Conservation (phyloP, 2,888 invertebrate genomes). For the Neria commutata region DNA sequence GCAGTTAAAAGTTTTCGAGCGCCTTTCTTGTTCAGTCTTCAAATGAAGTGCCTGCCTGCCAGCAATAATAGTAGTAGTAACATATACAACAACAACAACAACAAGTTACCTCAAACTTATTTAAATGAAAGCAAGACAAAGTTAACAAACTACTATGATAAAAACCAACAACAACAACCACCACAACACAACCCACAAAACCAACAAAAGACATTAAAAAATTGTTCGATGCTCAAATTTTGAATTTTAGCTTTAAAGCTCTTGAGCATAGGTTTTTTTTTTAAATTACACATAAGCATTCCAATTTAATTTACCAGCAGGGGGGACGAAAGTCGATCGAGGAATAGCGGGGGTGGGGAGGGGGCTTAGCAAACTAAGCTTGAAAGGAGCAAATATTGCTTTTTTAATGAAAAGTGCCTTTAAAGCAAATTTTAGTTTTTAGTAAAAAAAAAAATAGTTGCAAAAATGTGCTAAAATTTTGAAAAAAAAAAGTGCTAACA, state of each 20-base stretch:
- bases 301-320: background rate
- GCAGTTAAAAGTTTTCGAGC: too few species aligned
- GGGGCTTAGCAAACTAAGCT: background rate
- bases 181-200: background rate
- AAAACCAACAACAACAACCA: constrained; percentile 24
- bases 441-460: constrained; percentile 4
- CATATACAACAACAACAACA: constrained; percentile 36
- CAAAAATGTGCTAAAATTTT: background rate
- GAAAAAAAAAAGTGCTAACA: background rate
- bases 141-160: constrained; percentile 20
- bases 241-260: too few species aligned
- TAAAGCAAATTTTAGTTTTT: too few species aligned
- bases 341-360: background rate
- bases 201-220: constrained; percentile 5
- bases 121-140: constrained; percentile 13
- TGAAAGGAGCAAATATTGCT: background rate
- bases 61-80: background rate
- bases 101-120: constrained; percentile 53
- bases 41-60: background rate
- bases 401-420: too few species aligned
- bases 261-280: too few species aligned
- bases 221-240: constrained; percentile 6
- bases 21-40: too few species aligned
- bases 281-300: background rate
- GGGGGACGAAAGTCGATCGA: too few species aligned